Conservation (phyloP, 1,140 invertebrate species). For the Cryptotermes secundus region DNA sequence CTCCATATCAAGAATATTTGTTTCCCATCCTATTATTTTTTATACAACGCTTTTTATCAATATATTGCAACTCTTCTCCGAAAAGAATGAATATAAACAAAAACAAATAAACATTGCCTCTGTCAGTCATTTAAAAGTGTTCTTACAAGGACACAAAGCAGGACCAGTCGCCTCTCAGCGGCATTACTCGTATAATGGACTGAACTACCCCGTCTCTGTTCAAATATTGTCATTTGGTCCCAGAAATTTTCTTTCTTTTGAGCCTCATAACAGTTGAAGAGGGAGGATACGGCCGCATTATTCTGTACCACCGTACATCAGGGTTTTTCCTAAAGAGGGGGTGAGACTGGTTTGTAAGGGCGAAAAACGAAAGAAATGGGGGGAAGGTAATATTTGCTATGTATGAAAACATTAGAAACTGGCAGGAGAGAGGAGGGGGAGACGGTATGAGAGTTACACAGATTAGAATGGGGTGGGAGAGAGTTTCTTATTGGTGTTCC, state of each 20-base stretch:
- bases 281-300: not conserved
- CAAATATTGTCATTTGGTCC: slow-evolving; percentile 10
- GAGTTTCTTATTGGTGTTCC: slow-evolving; percentile 25
- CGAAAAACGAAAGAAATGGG: slow-evolving; percentile 3
- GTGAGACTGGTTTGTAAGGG: not conserved
- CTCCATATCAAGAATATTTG: too few species aligned
- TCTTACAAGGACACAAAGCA: not conserved
- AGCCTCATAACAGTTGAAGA: not conserved
- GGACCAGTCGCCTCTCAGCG: not conserved
- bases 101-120: not conserved
- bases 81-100: not conserved
- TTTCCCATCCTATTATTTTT: too few species aligned
- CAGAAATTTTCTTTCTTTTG: not conserved
- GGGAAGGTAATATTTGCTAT: slow-evolving; percentile 17
- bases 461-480: slow-evolving; percentile 6
- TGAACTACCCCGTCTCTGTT: not conserved
- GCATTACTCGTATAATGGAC: not conserved
- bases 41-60: too few species aligned
- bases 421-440: not conserved
- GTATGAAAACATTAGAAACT: slow-evolving; percentile 18
- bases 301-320: not conserved
- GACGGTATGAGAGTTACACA: not conserved
- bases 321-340: not conserved
- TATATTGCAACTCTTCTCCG: too few species aligned
- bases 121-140: not conserved